Evolutionary conservation across 1,140 invertebrate genomes (phyloP), one percentile per base, ranked within the genome.

Genomic region (Drosophila arawakana): DNA sequence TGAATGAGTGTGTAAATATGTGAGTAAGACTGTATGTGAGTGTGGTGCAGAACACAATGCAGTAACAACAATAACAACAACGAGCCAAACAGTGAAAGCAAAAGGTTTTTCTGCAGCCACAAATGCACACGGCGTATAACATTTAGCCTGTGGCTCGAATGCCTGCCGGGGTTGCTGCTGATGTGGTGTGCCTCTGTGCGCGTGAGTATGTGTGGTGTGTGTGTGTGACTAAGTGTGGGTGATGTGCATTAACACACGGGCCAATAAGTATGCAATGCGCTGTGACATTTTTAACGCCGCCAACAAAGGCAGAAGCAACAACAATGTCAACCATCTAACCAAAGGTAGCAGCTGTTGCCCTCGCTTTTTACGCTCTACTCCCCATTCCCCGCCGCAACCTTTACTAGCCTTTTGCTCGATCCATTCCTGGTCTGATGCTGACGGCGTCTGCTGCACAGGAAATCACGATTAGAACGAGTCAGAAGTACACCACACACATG

Each of bases 251-350:
- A 89, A 81, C 84, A 84, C 84, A 84, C 88, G 84, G 84, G 80
- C 84, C 84, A 89, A 89, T 89, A 89, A 89, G 78, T 89, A 89
- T 89, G 84, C 84, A 89, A 84, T 89, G 84, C 84, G 78, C 84
- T 89, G 84, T 89, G 84, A 89, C 84, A 89, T 89, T 89, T 89
- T 89, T 89, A 89, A 89, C 84, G 81, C 80, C 63, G 43, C 54
- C 80, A 76, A 89, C 84, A 89, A 89, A 89, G 78, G 67, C 83
- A 57, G 61, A 58, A 65, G 41, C 62, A 73, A 61, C 58, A 71
- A 70, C 61, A 61, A 57, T 41, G 46, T 43, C 9, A 70, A 63
- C 41, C 65, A 69, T 54, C 81, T 67, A 81, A 81, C 65, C 76
- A 70, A 74, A 67, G 61, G 46, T 43, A 43, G 62, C 63, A 72